Conservation (phyloP, 1,140 invertebrate species). For the Trichonephila clavata region DNA sequence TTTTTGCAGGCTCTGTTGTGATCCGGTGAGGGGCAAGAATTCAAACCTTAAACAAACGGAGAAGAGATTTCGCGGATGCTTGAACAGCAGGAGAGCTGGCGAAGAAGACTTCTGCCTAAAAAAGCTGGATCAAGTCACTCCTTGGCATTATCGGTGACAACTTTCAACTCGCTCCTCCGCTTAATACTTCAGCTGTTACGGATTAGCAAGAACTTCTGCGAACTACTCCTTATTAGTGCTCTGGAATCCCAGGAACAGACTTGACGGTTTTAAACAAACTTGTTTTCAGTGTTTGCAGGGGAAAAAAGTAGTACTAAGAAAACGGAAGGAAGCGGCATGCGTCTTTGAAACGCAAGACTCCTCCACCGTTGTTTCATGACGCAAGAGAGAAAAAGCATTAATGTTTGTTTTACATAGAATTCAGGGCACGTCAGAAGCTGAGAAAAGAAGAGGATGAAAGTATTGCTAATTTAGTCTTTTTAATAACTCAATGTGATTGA, state of each 20-base stretch:
- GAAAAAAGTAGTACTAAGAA: neutral
- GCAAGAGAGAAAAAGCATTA: no score
- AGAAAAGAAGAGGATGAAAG: neutral
- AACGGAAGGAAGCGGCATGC: conserved; percentile 35
- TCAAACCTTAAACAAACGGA: conserved; percentile 19
- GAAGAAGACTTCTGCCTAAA: neutral
- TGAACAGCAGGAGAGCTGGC: neutral
- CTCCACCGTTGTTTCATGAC: conserved; percentile 23
- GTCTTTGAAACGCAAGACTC: conserved; percentile 58
- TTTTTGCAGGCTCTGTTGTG: conserved; percentile 2
- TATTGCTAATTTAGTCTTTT: neutral
- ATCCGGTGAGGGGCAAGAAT: neutral
- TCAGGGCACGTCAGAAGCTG: neutral
- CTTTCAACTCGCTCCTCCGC: conserved; percentile 29
- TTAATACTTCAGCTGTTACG: conserved; percentile 69
- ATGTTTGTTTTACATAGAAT: conserved; percentile 30
- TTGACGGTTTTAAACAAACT: conserved; percentile 67
- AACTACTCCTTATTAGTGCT: conserved; percentile 62
- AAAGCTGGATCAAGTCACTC: conserved; percentile 68
- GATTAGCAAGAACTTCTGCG: conserved; percentile 60
- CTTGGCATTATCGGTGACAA: conserved; percentile 67
- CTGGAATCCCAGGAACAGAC: neutral
- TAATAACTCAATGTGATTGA: neutral
- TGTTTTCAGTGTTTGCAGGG: neutral
- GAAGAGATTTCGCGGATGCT: conserved; percentile 22